Evolutionary conservation across 2,113 vertebrate genomes (phyloP), one percentile per base, ranked within the genome.

Genomic region (Diadophis punctatus): DNA sequence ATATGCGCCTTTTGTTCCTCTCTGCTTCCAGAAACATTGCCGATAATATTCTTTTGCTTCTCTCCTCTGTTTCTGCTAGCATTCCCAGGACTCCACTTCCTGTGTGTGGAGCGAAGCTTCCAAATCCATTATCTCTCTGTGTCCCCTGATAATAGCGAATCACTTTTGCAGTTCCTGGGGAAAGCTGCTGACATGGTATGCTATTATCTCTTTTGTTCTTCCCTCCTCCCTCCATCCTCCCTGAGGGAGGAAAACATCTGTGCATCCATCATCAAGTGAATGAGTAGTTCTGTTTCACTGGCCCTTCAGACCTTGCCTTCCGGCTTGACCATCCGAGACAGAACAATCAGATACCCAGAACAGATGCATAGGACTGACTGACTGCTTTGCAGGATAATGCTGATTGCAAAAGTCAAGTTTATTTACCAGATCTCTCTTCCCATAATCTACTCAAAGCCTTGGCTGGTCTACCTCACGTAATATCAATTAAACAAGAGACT

Each of bases 151-250:
- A 95, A 97, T 48, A 95, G 92, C 63, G n/a, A 94, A 95, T 97
- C 88, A 95, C 95, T 95, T 92, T 92, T 96, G 92, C 94, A 93
- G 63, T 95, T 96, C 90, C 91, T 93, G 94, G 30, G 27, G 93
- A 97, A 96, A 90, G 87, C 91, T 93, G 90, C 94, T 48, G 93
- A 97, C 92, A 96, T 95, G 93, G 96, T 93, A 87, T 53, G 51
- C 22, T 95, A 93, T 95, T 96, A 94, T 92, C 94, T 93, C 87
- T 94, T 97, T 94, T 91, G 93, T 95, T 96, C 93, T 8, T 94
- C 94, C 94, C 95, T 95, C 74, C 93, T 94, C 90, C 90, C 86
- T 95, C 89, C 93, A 97, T 97, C 88, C 87, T 97, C 91, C 93
- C 90, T 93, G 1, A 95, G 96, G 93, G 92, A 97, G 93, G 92